Conservation (phyloP, 1,140 invertebrate genomes). For the Drosophila ercepeae region DNA sequence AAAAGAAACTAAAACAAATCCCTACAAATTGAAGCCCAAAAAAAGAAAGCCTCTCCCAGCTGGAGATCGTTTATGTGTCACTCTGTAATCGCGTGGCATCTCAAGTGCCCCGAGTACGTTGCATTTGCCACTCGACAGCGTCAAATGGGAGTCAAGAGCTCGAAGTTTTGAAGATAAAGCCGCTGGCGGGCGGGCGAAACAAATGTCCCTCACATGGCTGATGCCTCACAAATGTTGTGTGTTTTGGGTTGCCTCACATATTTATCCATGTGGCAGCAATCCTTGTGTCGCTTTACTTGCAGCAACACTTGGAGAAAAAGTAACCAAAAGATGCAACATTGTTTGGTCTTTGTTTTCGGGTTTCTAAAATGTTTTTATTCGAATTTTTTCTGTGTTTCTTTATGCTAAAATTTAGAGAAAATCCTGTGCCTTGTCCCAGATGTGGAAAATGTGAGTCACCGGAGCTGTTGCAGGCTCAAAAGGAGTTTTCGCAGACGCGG, state of each 20-base stretch:
- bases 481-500: conserved; percentile 19
- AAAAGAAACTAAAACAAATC: neutral
- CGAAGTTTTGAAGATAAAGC: conserved; percentile 26
- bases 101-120: conserved; percentile 25
- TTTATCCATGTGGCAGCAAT: neutral
- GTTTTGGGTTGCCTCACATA: neutral
- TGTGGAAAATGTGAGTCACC: conserved; percentile 45
- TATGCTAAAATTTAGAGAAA: conserved; percentile 12
- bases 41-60: conserved; percentile 18
- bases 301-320: conserved; percentile 9
- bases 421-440: conserved; percentile 24
- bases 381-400: conserved; percentile 3
- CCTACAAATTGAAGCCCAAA: neutral
- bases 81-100: conserved; percentile 16
- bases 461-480: conserved; percentile 18
- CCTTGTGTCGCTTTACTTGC: conserved; percentile 6
- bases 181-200: conserved; percentile 8
- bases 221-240: conserved; percentile 29
- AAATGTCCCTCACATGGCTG: conserved; percentile 42
- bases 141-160: conserved; percentile 43
- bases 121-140: conserved; percentile 35
- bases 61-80: conserved; percentile 27
- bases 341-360: too few species aligned
- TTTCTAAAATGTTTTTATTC: too few species aligned
- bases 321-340: too few species aligned